These are phyloP conservation scores for Tetanocera ferruginea DNA, from an alignment of 2,888 invertebrate species.

Conservation along the genomic window DNA sequence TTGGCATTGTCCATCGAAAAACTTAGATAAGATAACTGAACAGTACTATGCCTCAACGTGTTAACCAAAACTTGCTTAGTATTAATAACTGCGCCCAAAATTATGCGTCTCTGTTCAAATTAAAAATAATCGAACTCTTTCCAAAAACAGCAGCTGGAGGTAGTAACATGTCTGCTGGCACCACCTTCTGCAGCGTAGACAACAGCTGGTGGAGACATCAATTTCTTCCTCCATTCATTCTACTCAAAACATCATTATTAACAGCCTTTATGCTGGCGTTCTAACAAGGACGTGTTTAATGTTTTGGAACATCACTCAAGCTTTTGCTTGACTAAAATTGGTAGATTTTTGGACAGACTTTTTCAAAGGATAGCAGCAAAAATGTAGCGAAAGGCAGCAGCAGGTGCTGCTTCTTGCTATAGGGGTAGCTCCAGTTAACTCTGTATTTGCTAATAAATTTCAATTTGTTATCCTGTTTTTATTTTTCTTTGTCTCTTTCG, in stretches of 20 bases:
- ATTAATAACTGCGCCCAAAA: too few species aligned
- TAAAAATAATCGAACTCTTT: too few species aligned
- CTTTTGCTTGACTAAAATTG: background rate
- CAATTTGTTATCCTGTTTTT: background rate
- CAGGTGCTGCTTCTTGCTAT: background rate
- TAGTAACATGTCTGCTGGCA: background rate
- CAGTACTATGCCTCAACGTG: too few species aligned
- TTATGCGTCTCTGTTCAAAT: too few species aligned
- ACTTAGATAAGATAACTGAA: too few species aligned
- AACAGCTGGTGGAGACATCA: background rate
- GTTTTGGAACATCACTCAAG: background rate
- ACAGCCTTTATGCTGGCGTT: background rate
- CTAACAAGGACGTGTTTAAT: background rate
- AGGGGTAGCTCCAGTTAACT: background rate
- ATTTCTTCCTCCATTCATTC: background rate
- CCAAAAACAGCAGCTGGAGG: too few species aligned
- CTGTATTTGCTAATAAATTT: too few species aligned
- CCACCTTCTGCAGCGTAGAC: background rate
- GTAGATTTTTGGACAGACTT: background rate
- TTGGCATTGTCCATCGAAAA: too few species aligned
- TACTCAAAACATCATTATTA: background rate
- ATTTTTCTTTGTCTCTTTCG: background rate
- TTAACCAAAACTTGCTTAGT: too few species aligned
- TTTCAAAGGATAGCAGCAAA: background rate
- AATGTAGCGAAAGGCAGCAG: background rate